Evolutionary conservation across 2,113 vertebrate genomes (phyloP), one percentile per base, ranked within the genome.

Genomic region (Mandrillus leucophaeus): DNA sequence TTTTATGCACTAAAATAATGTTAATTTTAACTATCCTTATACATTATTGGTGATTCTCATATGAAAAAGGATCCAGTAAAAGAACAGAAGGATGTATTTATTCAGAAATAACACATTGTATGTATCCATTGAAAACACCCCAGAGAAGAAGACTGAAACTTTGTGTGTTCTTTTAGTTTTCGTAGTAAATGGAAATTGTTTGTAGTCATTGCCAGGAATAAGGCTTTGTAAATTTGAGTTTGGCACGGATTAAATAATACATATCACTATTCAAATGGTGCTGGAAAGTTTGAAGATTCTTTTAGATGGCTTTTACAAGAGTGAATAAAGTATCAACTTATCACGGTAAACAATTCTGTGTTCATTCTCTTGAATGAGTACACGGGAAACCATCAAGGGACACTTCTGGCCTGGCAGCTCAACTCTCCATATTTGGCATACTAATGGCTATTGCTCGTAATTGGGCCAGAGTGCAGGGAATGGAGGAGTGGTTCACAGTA

Each of bases 121-220:
- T 25, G 25, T 88, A 92, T 93, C 97, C 97, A 96, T 27, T 80
- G 86, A 98, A 98, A 98, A 82, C 88, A 81, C 50, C 93, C 30
- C 66, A 84, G 97, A 97, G 96, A 91, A 83, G 96, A 97, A 95
- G 92, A 94, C 90, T 97, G 97, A 90, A 92, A 94, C 30, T 97
- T 87, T 61, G 40, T 97, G 32, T 97, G 57, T 96, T 89, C 93
- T 95, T 97, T 98, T 83, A 96, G 20, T 96, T 97, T 90, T 96
- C 98, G 22, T 68, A 97, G 97, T 98, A 98, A 98, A 98, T 98
- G 98, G 98, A 98, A 99, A 98, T 98, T 98, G 96, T 99, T 98
- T 98, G 98, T 97, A 97, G 97, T 98, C 90, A 66, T 76, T 11
- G 98, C 98, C 98, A 99, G 98, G 97, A 98, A 96, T 97, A 98